Conservation (phyloP, 2,888 invertebrate genomes). For the Muschampia plurimacula region DNA sequence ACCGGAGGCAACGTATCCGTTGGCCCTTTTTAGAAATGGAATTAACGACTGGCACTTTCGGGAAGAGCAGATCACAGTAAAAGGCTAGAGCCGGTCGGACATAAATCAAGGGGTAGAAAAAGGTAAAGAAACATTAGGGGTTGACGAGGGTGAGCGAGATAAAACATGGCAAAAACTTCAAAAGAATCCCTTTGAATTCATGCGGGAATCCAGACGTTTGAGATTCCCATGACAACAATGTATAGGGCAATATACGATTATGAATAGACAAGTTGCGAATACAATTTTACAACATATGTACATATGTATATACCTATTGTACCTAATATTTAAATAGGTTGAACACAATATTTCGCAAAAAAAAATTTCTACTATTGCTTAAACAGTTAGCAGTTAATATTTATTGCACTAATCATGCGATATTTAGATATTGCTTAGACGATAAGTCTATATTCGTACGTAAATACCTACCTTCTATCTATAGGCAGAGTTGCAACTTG, state of each 20-base stretch:
- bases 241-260: neutral
- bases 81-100: constrained; percentile 66
- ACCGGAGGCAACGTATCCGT: constrained; percentile 80
- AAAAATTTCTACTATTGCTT: too few relatives aligned
- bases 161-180: constrained; percentile 58
- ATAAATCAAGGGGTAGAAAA: constrained; percentile 78
- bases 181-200: constrained; percentile 54
- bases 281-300: neutral
- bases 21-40: constrained; percentile 73
- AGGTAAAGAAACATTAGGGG: constrained; percentile 58
- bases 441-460: too few relatives aligned
- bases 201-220: constrained; percentile 26
- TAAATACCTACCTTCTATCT: too few relatives aligned
- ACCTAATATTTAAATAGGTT: too few relatives aligned
- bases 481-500: neutral
- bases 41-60: constrained; percentile 72
- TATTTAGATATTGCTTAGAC: too few relatives aligned
- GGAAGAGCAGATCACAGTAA: constrained; percentile 63
- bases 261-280: neutral
- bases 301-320: too few relatives aligned
- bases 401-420: too few relatives aligned
- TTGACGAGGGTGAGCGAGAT: constrained; percentile 59
- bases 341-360: too few relatives aligned
- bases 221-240: neutral
- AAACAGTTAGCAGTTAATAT: too few relatives aligned